phyloP scores from a whole-genome alignment of 1,140 invertebrate species.

The Drosophila equinoxialis region DNA sequence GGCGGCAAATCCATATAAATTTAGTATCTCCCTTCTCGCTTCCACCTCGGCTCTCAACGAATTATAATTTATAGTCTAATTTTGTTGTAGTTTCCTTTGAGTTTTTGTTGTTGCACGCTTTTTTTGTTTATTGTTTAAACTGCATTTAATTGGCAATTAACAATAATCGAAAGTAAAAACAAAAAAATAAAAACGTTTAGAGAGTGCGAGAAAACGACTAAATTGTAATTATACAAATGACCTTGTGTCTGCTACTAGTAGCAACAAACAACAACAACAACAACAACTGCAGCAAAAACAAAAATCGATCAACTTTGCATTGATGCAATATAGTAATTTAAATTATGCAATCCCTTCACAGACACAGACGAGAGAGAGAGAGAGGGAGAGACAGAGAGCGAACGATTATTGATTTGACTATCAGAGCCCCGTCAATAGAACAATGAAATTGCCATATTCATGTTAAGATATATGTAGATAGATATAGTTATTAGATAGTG shows the following conservation, averaged over 20 bases:
- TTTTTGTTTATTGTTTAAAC: neutral
- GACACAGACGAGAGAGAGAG: neutral
- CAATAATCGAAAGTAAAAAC: conserved; percentile 46
- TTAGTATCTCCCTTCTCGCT: neutral
- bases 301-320: conserved; percentile 35
- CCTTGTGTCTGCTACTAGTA: conserved; percentile 32
- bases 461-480: conserved; percentile 1
- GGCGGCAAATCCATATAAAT: neutral
- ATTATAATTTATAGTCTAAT: conserved; percentile 1
- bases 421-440: neutral
- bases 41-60: neutral
- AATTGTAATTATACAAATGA: conserved; percentile 48
- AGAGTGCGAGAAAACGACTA: conserved; percentile 47
- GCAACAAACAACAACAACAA: neutral
- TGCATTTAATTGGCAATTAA: conserved; percentile 37
- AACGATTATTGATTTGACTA: conserved; percentile 10
- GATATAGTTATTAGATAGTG: neutral
- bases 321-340: conserved; percentile 16
- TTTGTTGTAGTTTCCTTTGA: neutral
- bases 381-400: neutral
- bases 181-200: conserved; percentile 51
- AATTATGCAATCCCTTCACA: neutral
- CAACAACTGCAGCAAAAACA: neutral
- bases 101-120: neutral
- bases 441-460: conserved; percentile 7